Evolutionary conservation across 2,113 vertebrate genomes (phyloP).

Genomic region (Trematomus loennbergii): DNA sequence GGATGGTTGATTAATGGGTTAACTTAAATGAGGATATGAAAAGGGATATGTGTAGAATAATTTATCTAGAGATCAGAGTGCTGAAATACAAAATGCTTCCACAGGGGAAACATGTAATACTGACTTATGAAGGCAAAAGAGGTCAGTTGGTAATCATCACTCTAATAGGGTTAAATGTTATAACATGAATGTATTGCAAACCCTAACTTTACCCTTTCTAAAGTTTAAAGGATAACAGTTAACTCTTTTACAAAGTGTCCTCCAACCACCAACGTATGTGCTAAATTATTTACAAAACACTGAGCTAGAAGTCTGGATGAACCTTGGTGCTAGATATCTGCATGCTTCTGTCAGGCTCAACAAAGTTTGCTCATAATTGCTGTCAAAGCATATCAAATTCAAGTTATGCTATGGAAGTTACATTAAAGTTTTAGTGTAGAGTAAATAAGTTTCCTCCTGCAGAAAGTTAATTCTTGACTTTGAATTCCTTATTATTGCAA

Average conservation of each 20-base stretch:
- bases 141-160: neutral
- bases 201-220: too few species aligned
- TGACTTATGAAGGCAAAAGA: neutral
- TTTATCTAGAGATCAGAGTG: too few species aligned
- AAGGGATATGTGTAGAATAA: too few species aligned
- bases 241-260: too few species aligned
- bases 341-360: neutral
- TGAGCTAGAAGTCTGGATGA: neutral
- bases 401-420: neutral
- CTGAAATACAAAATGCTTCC: too few species aligned
- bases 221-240: too few species aligned
- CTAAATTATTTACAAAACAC: neutral
- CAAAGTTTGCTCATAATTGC: neutral
- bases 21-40: too few species aligned
- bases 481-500: slow-evolving; percentile 15
- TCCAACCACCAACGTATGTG: too few species aligned
- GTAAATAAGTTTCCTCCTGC: neutral
- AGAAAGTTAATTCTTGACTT: slow-evolving; percentile 3
- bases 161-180: too few species aligned
- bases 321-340: neutral
- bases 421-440: neutral
- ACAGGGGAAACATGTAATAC: neutral
- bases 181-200: too few species aligned
- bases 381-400: neutral
- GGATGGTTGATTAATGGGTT: neutral